A percentile compares a stretch with the other conserved stretches of the same genome.
These are phyloP conservation scores for Ctenopoma kingsleyae DNA, from an alignment of 2,797 vertebrate genomes.

Conservation along the genomic window DNA sequence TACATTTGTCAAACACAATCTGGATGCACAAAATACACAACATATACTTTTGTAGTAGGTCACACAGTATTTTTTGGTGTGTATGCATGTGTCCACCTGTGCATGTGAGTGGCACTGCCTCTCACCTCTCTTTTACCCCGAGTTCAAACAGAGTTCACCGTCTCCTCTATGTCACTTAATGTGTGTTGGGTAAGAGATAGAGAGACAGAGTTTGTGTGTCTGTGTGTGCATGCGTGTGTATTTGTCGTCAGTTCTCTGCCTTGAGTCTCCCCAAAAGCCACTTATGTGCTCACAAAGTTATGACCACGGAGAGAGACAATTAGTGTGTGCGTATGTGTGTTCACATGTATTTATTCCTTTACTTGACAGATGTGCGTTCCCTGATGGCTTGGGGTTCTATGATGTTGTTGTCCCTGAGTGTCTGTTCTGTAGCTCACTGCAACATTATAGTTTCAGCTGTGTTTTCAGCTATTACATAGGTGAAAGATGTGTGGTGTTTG, in stretches of 20 bases:
- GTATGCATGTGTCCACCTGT: slow-evolving; percentile 16
- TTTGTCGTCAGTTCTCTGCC: slow-evolving; percentile 44
- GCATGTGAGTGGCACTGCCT: slow-evolving; percentile 53
- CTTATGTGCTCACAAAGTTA: slow-evolving; percentile 71
- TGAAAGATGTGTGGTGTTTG: slow-evolving; percentile 51
- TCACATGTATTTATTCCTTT: slow-evolving; percentile 40
- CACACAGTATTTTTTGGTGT: slow-evolving; percentile 22
- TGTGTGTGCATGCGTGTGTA: slow-evolving; percentile 31
- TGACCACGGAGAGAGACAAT: slow-evolving; percentile 65
- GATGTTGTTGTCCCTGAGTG: slow-evolving; percentile 43
- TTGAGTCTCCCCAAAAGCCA: slow-evolving; percentile 76
- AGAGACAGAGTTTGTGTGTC: neutral
- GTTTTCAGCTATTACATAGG: slow-evolving; percentile 50
- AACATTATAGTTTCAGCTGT: slow-evolving; percentile 57
- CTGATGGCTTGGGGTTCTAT: slow-evolving; percentile 48
- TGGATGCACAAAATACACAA: neutral
- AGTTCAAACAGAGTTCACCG: slow-evolving; percentile 82
- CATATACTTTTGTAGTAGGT: neutral
- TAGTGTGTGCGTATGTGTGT: slow-evolving; percentile 47
- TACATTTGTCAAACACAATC: slow-evolving; percentile 14
- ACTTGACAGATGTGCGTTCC: slow-evolving; percentile 51
- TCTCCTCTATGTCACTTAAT: slow-evolving; percentile 66
- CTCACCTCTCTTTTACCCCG: slow-evolving; percentile 77
- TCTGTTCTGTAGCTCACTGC: slow-evolving; percentile 46
- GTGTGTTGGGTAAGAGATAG: slow-evolving; percentile 44